Conservation (phyloP, 2,797 vertebrate genomes). For the Alauda arvensis region DNA sequence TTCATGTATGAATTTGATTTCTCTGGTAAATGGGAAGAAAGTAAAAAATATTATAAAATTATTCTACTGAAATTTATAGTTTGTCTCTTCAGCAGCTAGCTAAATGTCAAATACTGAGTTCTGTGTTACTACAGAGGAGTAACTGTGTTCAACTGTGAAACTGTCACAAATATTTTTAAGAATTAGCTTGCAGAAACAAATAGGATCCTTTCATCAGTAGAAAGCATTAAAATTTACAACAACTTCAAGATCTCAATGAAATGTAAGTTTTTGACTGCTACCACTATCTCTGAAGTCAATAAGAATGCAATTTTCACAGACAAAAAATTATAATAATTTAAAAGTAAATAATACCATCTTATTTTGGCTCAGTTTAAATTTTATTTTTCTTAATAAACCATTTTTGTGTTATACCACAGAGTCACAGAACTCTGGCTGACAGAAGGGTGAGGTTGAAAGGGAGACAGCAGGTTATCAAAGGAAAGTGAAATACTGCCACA, state of each 20-base stretch:
- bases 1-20: not conserved
- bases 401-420: not conserved
- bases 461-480: too few species aligned
- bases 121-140: not conserved
- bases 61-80: not conserved
- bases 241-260: not conserved
- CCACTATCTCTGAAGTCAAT: not conserved
- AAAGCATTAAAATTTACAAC: not conserved
- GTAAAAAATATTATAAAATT: not conserved
- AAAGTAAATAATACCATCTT: not conserved
- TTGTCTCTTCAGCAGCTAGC: not conserved
- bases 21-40: not conserved
- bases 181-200: not conserved
- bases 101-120: not conserved
- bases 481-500: not conserved
- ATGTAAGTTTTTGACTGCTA: not conserved
- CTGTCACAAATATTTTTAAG: not conserved
- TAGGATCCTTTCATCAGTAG: fast-evolving
- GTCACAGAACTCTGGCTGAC: not conserved
- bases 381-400: not conserved
- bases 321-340: not conserved
- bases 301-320: not conserved
- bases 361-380: not conserved
- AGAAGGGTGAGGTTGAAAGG: not conserved
- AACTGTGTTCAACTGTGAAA: not conserved